Conservation (phyloP, 2,113 vertebrate genomes). For the Mesembrinibis cayennensis region DNA sequence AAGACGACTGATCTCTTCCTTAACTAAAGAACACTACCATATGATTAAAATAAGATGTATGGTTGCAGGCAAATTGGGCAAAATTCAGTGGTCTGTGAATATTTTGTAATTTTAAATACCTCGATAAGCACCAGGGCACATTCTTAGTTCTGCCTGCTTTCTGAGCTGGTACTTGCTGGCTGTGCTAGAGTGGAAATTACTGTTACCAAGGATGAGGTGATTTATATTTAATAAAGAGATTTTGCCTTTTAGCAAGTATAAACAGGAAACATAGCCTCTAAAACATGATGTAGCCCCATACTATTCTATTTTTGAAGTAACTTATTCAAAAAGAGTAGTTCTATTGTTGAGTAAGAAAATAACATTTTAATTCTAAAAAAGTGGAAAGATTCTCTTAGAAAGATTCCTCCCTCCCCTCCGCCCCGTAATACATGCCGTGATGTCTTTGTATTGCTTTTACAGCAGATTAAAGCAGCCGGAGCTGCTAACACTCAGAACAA, state of each 20-base stretch:
- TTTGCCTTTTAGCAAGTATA: background rate
- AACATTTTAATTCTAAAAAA: background rate
- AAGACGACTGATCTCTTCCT: background rate
- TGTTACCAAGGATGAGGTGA: background rate
- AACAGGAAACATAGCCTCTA: background rate
- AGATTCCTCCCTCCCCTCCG: too few species aligned
- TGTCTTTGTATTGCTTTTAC: background rate
- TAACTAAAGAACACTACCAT: background rate
- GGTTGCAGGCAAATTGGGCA: background rate
- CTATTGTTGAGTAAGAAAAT: background rate
- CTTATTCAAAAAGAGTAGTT: background rate
- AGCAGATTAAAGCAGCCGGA: background rate
- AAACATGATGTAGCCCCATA: background rate
- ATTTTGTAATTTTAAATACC: background rate
- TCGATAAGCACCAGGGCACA: background rate
- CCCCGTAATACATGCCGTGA: rapidly evolving
- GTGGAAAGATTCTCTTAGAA: background rate
- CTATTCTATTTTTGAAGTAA: background rate
- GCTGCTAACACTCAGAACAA: background rate
- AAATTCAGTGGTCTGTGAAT: background rate
- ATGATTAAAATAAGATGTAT: background rate
- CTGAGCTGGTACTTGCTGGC: background rate
- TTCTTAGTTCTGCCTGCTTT: background rate
- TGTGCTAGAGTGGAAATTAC: background rate
- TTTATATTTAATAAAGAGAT: background rate